phyloP scores from a whole-genome alignment of 2,113 vertebrate species.

The Regulus satrapa region DNA sequence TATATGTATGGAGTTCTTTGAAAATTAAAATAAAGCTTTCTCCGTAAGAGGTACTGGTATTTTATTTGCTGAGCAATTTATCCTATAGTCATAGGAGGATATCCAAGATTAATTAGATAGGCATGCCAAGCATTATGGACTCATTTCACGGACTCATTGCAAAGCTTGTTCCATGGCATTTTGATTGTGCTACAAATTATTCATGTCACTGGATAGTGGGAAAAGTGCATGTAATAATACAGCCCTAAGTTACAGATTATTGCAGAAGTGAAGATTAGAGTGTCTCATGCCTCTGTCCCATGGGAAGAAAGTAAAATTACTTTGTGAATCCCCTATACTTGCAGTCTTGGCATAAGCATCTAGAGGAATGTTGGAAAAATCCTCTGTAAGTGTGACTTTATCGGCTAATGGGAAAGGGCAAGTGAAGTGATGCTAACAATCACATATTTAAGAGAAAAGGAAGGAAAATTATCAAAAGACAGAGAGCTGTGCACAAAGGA shows the following conservation, averaged over 20 bases:
- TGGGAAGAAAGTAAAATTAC: background rate
- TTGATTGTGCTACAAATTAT: background rate
- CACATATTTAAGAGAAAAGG: background rate
- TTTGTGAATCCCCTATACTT: background rate
- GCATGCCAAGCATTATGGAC: background rate
- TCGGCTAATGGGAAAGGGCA: background rate
- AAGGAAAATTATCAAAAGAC: background rate
- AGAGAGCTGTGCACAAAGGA: background rate
- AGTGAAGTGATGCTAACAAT: background rate
- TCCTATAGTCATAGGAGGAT: background rate
- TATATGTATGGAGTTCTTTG: background rate
- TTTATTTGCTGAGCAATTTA: background rate
- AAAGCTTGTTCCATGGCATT: background rate
- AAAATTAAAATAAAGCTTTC: background rate
- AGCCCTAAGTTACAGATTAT: background rate
- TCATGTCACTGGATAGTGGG: background rate
- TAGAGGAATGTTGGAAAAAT: background rate
- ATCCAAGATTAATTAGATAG: background rate
- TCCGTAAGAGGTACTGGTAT: background rate
- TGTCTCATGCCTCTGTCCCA: background rate
- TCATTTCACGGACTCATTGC: background rate
- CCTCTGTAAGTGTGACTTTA: background rate
- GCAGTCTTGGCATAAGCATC: background rate
- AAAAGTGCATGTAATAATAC: background rate
- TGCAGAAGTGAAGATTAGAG: background rate